phyloP scores from a whole-genome alignment of 2,888 invertebrate species.

The Cancer borealis region DNA sequence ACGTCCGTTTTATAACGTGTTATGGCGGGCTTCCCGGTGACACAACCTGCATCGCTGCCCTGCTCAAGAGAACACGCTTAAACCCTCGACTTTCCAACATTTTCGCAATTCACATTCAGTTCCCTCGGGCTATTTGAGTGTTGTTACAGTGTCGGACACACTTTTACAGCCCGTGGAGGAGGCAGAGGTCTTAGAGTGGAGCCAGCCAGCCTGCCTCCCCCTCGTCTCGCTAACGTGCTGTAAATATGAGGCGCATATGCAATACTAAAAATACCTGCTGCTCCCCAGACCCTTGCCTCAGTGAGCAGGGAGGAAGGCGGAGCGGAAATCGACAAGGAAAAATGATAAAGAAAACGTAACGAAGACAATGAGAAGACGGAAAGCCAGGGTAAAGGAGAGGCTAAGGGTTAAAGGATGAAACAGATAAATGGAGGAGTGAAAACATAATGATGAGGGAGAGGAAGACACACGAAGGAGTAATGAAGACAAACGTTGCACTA shows the following conservation, averaged over 20 bases:
- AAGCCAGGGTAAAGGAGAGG: not conserved
- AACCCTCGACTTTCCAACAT: not conserved
- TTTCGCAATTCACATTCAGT: not conserved
- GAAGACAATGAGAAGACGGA: not conserved
- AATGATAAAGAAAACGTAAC: not conserved
- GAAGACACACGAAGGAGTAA: not conserved
- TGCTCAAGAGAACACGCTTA: not conserved
- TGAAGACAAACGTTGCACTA: not conserved
- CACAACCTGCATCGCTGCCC: no score
- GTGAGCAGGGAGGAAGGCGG: not conserved
- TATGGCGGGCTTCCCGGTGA: not conserved
- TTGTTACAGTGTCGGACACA: not conserved
- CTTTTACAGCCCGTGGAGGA: not conserved
- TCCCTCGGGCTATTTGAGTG: not conserved
- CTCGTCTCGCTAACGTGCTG: not conserved
- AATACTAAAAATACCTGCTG: not conserved
- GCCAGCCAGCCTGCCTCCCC: not conserved
- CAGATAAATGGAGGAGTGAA: not conserved
- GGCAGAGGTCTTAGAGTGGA: no score
- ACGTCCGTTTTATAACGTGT: not conserved
- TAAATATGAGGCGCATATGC: conserved; percentile 6
- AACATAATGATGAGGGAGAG: not conserved
- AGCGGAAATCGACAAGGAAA: not conserved
- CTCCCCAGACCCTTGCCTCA: not conserved
- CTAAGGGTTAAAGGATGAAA: not conserved